Conservation (phyloP, 2,113 vertebrate species). For the Sylvietta virens region DNA sequence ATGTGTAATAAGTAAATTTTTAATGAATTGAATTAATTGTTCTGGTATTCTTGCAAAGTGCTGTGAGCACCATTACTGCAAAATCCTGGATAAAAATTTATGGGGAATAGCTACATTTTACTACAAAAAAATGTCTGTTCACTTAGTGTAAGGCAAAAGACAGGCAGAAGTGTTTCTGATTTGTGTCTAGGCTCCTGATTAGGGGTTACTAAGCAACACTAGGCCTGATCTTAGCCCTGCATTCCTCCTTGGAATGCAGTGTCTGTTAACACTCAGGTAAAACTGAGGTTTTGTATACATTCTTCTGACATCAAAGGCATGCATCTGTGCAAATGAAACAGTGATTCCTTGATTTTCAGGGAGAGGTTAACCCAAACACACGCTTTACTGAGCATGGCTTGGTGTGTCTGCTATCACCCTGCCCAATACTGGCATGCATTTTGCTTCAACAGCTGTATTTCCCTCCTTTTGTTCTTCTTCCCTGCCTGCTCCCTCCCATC, state of each 20-base stretch:
- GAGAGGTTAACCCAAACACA: background rate
- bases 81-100: background rate
- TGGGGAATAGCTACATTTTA: background rate
- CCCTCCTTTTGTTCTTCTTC: background rate
- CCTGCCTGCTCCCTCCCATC: background rate
- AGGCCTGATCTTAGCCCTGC: background rate
- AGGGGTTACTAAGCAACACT: conserved; percentile 13
- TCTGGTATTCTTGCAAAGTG: background rate
- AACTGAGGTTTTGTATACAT: background rate
- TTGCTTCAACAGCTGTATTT: background rate
- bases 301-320: conserved; percentile 16
- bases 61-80: background rate
- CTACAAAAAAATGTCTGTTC: background rate
- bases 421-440: background rate
- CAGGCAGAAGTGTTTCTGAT: background rate
- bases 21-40: background rate
- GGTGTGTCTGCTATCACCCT: background rate
- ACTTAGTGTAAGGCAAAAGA: background rate
- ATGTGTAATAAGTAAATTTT: background rate
- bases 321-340: background rate
- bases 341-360: background rate
- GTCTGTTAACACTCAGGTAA: background rate
- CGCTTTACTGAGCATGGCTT: background rate
- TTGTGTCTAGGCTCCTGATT: background rate
- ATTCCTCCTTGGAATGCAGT: background rate